Evolutionary conservation across 2,888 invertebrate genomes (phyloP).

Genomic region (Tetramorium bicarinatum): DNA sequence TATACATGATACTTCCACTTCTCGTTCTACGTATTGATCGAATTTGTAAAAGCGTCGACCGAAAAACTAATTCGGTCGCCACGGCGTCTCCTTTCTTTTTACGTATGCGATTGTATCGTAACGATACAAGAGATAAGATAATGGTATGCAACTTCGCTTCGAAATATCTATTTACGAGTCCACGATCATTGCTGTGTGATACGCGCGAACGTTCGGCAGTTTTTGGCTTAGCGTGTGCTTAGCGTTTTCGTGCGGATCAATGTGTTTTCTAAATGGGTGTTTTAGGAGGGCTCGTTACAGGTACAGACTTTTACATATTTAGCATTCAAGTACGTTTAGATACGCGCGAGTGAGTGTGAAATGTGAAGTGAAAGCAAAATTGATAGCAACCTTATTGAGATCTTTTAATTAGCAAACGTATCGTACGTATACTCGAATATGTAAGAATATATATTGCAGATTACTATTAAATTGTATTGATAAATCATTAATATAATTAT

Average conservation of each 20-base stretch:
- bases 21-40: background rate
- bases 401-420: constrained; percentile 19
- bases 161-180: constrained; percentile 63
- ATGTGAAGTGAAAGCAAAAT: constrained; percentile 44
- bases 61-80: constrained; percentile 7
- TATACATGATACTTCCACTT: background rate
- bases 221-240: constrained; percentile 54
- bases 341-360: constrained; percentile 44
- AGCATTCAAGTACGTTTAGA: constrained; percentile 13
- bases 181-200: constrained; percentile 26
- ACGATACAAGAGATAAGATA: constrained; percentile 77
- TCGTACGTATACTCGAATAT: background rate
- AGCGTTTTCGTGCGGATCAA: constrained; percentile 50
- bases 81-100: background rate
- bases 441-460: background rate
- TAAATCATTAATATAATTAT: background rate
- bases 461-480: background rate
- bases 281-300: constrained; percentile 66
- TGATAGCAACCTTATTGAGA: background rate
- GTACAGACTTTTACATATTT: constrained; percentile 60
- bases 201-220: constrained; percentile 26
- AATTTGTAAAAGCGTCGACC: constrained; percentile 11
- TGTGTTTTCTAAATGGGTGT: constrained; percentile 66
- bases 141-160: constrained; percentile 69
- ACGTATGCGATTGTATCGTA: constrained; percentile 46